Conservation (phyloP, 2,113 vertebrate genomes). For the Tupaia tana region DNA sequence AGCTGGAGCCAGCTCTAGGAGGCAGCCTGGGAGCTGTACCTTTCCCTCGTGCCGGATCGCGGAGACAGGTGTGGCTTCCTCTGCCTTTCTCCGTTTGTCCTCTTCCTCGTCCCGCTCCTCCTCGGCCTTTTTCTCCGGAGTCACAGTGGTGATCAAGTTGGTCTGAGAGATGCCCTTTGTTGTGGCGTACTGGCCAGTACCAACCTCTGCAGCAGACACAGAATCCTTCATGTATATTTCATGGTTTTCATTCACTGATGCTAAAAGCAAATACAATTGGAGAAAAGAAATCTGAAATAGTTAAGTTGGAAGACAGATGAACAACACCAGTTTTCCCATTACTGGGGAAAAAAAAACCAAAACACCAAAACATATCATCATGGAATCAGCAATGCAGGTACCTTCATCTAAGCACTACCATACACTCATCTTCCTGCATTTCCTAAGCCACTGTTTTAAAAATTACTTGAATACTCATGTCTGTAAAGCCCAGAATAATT, state of each 20-base stretch:
- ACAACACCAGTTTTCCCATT: not conserved
- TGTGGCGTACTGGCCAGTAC: constrained; percentile 93
- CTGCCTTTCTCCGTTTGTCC: constrained; percentile 80
- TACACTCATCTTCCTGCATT: not conserved
- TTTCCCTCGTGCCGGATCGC: constrained; percentile 91
- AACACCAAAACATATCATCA: not conserved
- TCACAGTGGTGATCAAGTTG: constrained; percentile 95
- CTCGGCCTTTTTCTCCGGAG: constrained; percentile 94
- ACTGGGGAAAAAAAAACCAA: not conserved
- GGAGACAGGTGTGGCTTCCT: constrained; percentile 87
- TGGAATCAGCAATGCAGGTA: not conserved
- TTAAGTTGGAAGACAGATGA: constrained; percentile 58
- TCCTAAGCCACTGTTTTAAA: not conserved
- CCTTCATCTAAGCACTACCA: not conserved
- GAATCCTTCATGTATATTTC: constrained; percentile 96
- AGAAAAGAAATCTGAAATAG: constrained; percentile 77
- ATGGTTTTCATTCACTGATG: constrained; percentile 95
- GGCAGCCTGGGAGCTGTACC: constrained; percentile 87
- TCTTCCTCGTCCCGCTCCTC: constrained; percentile 93
- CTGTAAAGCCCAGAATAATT: not conserved
- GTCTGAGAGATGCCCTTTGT: constrained; percentile 93
- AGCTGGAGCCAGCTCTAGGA: not conserved
- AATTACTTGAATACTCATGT: not conserved
- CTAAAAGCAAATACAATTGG: constrained; percentile 91
- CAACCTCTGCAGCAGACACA: constrained; percentile 94